Conservation (phyloP, 2,797 vertebrate species). For the Silurus aristotelis region DNA sequence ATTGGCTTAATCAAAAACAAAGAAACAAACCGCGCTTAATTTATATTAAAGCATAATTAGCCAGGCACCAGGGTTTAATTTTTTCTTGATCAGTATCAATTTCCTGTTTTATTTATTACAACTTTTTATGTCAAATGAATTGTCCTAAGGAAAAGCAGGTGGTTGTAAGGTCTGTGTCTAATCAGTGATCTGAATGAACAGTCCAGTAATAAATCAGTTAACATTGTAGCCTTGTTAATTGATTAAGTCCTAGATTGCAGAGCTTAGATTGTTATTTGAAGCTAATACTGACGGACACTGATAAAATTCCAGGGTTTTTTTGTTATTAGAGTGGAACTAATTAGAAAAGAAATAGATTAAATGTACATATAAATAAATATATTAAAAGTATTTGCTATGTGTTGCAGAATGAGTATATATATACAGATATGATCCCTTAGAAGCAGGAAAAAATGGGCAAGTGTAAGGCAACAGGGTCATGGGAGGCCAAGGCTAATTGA, state of each 20-base stretch:
- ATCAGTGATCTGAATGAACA: slow-evolving; percentile 59
- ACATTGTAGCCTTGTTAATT: slow-evolving; percentile 14
- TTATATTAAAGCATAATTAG: background rate
- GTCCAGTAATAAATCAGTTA: slow-evolving; percentile 49
- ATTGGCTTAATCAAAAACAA: background rate
- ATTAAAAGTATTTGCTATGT: too few relatives aligned
- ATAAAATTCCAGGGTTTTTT: background rate
- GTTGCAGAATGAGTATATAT: too few relatives aligned
- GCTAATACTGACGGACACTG: background rate
- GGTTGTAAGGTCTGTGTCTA: slow-evolving; percentile 38
- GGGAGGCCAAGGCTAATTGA: too few relatives aligned
- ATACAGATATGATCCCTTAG: too few relatives aligned
- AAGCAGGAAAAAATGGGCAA: too few relatives aligned
- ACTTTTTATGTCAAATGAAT: background rate
- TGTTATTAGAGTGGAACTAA: background rate
- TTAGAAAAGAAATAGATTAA: background rate
- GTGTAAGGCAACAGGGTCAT: too few relatives aligned
- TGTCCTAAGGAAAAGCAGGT: background rate
- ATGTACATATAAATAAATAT: too few relatives aligned
- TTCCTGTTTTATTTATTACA: background rate
- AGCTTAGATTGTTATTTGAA: background rate
- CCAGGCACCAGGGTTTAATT: background rate
- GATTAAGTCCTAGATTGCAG: background rate
- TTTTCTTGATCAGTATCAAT: background rate
- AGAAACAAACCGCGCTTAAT: background rate